phyloP scores from a whole-genome alignment of 1,140 invertebrate species.

The Cotesia glomerata region DNA sequence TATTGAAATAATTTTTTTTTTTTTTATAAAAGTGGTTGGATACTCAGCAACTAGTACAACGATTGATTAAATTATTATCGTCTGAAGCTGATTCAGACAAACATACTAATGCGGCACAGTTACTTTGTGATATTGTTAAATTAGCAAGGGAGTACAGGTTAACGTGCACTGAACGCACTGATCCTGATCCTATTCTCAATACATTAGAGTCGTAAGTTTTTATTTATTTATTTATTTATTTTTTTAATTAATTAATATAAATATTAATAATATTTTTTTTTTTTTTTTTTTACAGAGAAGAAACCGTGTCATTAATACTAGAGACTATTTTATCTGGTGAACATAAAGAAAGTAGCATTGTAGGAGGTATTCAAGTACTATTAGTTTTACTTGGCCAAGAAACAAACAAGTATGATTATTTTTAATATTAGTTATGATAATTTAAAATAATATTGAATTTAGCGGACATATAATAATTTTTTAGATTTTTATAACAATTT shows the following conservation, averaged over 20 bases:
- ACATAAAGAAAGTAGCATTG: slow-evolving; percentile 76
- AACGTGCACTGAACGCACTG: slow-evolving; percentile 65
- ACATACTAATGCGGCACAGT: slow-evolving; percentile 81
- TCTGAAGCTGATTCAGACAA: slow-evolving; percentile 75
- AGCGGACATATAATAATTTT: too few species aligned
- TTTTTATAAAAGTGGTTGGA: slow-evolving; percentile 80
- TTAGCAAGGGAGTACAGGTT: slow-evolving; percentile 72
- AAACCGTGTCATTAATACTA: slow-evolving; percentile 72
- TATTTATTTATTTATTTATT: slow-evolving; percentile 8
- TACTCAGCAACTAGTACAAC: slow-evolving; percentile 83
- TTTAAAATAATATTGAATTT: too few species aligned
- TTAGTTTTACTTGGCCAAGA: slow-evolving; percentile 72
- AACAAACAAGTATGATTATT: slow-evolving; percentile 27
- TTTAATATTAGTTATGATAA: neutral
- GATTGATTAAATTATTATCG: slow-evolving; percentile 80
- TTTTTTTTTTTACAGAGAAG: slow-evolving; percentile 64
- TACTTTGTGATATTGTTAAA: slow-evolving; percentile 82
- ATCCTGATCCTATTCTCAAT: slow-evolving; percentile 72
- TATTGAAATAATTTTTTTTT: slow-evolving; percentile 28
- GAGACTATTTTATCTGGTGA: slow-evolving; percentile 74
- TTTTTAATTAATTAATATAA: slow-evolving; percentile 12
- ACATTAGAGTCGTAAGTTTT: slow-evolving; percentile 75
- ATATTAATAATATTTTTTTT: slow-evolving; percentile 26
- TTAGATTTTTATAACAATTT: too few species aligned
- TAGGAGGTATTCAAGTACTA: slow-evolving; percentile 80